Percentiles rank a stretch among this genome's conserved stretches.
Conservation (phyloP, 1,140 invertebrate species). For the Drosophila pectinifera region DNA sequence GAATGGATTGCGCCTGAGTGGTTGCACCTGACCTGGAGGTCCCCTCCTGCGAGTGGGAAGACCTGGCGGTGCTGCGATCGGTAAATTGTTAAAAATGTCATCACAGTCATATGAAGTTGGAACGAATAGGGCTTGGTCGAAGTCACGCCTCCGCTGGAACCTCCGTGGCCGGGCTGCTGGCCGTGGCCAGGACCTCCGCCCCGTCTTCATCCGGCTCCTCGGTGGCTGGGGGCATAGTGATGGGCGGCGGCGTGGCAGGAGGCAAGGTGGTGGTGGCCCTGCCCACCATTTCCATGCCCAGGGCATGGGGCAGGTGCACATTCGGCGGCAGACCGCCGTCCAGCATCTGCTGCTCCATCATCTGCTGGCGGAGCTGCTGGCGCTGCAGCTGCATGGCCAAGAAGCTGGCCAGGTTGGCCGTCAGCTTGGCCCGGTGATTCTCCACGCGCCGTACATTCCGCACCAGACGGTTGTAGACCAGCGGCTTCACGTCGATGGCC, state of each 20-base stretch:
- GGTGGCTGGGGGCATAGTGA: slow-evolving; percentile 14
- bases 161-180: slow-evolving; percentile 12
- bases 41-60: not conserved
- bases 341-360: slow-evolving; percentile 62
- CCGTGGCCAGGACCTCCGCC: slow-evolving; percentile 36
- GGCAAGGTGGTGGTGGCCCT: slow-evolving; percentile 17
- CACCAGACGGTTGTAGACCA: slow-evolving; percentile 87
- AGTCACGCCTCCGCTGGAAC: slow-evolving; percentile 49
- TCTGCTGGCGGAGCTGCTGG: slow-evolving; percentile 67
- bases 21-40: slow-evolving; percentile 25
- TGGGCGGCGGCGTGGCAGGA: slow-evolving; percentile 15
- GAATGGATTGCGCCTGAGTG: slow-evolving; percentile 59
- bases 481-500: slow-evolving; percentile 87
- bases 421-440: slow-evolving; percentile 78
- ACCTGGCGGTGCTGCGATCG: slow-evolving; percentile 62
- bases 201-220: slow-evolving; percentile 14
- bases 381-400: slow-evolving; percentile 66
- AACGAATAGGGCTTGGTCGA: slow-evolving; percentile 39
- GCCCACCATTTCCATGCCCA: slow-evolving; percentile 42
- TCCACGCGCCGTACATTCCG: slow-evolving; percentile 86
- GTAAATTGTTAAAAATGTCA: slow-evolving; percentile 80
- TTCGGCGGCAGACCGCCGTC: slow-evolving; percentile 53
- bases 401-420: slow-evolving; percentile 71
- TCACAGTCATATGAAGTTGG: slow-evolving; percentile 81
- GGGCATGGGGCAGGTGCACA: slow-evolving; percentile 59